Percentiles rank a stretch among this genome's conserved stretches.
Conservation (phyloP, 2,113 vertebrate genomes). For the Emberiza fucata region DNA sequence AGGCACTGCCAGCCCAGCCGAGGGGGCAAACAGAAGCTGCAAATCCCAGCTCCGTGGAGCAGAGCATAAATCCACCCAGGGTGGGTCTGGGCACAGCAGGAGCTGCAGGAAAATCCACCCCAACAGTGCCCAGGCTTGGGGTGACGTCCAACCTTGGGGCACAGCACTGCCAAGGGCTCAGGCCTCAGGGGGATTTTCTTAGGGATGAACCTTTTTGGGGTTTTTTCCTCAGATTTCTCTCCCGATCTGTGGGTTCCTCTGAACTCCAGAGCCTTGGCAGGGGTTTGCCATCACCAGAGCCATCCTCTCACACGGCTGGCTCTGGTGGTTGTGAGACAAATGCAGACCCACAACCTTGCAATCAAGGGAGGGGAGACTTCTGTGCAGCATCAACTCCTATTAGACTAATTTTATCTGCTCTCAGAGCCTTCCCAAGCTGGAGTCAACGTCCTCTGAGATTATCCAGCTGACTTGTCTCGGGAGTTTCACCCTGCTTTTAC, state of each 20-base stretch:
- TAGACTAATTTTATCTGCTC: constrained; percentile 66
- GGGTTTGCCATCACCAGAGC: not conserved
- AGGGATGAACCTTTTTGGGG: not conserved
- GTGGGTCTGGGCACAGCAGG: not conserved
- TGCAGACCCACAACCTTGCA: not conserved
- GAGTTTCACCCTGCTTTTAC: not conserved
- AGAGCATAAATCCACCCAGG: not conserved
- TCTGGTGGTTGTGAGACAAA: not conserved
- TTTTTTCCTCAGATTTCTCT: not conserved
- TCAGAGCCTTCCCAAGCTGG: constrained; percentile 7
- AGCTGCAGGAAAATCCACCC: not conserved
- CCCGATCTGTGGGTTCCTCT: not conserved
- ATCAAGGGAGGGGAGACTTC: not conserved
- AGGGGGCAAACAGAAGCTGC: not conserved
- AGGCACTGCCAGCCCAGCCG: not conserved
- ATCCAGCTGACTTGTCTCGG: constrained; percentile 11
- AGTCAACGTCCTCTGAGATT: constrained; percentile 41
- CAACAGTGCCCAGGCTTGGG: accelerated
- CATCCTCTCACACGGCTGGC: not conserved
- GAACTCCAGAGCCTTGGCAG: not conserved
- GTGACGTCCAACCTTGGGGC: accelerated
- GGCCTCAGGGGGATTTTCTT: not conserved
- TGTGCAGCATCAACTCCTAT: constrained; percentile 52
- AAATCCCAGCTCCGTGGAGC: not conserved
- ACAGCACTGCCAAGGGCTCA: not conserved